Evolutionary conservation across 2,113 vertebrate genomes (phyloP).

Genomic region (Cygnus buccinator): DNA sequence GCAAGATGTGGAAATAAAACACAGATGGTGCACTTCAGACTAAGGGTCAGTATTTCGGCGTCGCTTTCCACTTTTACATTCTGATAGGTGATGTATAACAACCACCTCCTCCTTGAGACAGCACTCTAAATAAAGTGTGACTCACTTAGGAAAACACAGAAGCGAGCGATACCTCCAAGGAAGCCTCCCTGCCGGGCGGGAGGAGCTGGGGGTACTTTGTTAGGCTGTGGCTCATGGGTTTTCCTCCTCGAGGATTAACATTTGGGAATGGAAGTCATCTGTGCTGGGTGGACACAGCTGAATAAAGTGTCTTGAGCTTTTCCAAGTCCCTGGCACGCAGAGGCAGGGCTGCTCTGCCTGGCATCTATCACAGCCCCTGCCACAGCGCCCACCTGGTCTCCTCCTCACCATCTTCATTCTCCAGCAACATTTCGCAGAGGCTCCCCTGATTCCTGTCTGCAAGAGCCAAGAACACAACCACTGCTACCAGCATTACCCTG

Average conservation of each 20-base stretch:
- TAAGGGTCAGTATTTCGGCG: constrained; percentile 17
- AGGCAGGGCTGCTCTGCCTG: not conserved
- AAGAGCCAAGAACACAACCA: not conserved
- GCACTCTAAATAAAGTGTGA: constrained; percentile 19
- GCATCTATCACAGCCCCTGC: not conserved
- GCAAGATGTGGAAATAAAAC: constrained; percentile 70
- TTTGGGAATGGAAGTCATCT: not conserved
- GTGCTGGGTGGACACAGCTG: not conserved
- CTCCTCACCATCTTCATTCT: not conserved
- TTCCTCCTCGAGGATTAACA: not conserved
- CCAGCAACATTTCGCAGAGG: not conserved
- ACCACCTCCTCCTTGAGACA: constrained; percentile 14
- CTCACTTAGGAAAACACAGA: constrained; percentile 51
- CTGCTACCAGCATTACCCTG: not conserved
- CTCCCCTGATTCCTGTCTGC: not conserved
- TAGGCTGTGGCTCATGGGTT: fast-evolving
- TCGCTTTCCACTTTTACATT: constrained; percentile 51
- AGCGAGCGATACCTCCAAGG: not conserved
- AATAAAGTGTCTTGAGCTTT: not conserved
- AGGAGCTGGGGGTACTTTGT: constrained; percentile 1
- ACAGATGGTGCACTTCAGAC: constrained; percentile 64
- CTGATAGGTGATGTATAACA: constrained; percentile 43
- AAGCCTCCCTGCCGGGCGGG: not conserved
- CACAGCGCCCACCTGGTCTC: not conserved
- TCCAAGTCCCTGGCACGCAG: not conserved